phyloP scores from a whole-genome alignment of 2,888 invertebrate genomes.

The Drosophila meridionalis region DNA sequence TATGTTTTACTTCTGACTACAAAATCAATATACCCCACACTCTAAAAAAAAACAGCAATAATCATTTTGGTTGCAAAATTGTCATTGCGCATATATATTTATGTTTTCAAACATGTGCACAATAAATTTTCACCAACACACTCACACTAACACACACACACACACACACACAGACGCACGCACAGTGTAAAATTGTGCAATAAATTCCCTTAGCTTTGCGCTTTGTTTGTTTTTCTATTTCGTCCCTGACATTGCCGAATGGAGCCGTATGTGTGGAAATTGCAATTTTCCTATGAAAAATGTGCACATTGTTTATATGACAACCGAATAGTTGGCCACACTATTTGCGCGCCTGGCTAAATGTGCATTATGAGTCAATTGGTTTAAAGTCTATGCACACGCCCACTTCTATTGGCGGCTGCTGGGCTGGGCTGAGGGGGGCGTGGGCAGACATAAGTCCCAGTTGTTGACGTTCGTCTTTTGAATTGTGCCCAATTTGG shows the following conservation, averaged over 20 bases:
- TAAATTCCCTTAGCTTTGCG: slow-evolving; percentile 55
- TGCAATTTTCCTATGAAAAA: slow-evolving; percentile 40
- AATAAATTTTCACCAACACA: slow-evolving; percentile 47
- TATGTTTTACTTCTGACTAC: no score
- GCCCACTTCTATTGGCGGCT: slow-evolving; percentile 30
- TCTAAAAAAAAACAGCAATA: slow-evolving; percentile 25
- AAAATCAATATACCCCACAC: not conserved
- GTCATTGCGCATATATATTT: slow-evolving; percentile 51
- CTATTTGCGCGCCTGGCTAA: slow-evolving; percentile 14
- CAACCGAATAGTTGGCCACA: slow-evolving; percentile 36
- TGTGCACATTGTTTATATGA: slow-evolving; percentile 51
- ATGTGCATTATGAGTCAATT: slow-evolving; percentile 49
- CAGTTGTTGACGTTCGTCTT: slow-evolving; percentile 50
- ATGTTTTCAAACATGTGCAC: slow-evolving; percentile 66
- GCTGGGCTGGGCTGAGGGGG: not conserved
- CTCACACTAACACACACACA: not conserved
- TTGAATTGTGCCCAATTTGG: slow-evolving; percentile 75
- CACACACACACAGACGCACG: not conserved
- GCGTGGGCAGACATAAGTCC: not conserved
- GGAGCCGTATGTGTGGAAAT: slow-evolving; percentile 31
- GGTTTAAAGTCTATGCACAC: slow-evolving; percentile 46
- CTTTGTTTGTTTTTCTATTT: slow-evolving; percentile 15
- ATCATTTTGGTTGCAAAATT: slow-evolving; percentile 47
- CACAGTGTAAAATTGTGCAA: slow-evolving; percentile 31
- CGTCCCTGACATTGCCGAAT: slow-evolving; percentile 71